phyloP scores from a whole-genome alignment of 2,797 vertebrate species.

The Vespertilio murinus region DNA sequence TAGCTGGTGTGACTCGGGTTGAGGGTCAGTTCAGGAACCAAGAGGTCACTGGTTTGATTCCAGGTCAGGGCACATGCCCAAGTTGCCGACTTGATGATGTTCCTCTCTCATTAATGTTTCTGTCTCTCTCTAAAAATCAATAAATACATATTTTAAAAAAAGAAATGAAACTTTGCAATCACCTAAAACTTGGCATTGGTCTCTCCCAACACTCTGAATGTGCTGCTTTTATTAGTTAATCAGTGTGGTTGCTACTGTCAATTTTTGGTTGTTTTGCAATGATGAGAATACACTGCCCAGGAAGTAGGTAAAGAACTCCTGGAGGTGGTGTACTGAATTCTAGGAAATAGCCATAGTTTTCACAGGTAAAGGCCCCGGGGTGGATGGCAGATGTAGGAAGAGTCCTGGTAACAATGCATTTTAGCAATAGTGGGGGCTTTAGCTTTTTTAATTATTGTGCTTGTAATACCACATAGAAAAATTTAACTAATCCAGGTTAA shows the following conservation, averaged over 20 bases:
- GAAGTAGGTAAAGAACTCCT: neutral
- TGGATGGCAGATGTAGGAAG: neutral
- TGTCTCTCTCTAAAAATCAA: too few relatives aligned
- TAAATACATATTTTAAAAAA: too few relatives aligned
- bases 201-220: neutral
- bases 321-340: neutral
- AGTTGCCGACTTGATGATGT: too few relatives aligned
- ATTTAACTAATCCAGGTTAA: neutral
- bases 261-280: neutral
- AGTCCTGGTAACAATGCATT: neutral
- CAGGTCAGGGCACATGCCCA: too few relatives aligned
- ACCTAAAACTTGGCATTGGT: neutral
- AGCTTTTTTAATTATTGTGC: neutral
- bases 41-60: too few relatives aligned
- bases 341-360: neutral
- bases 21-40: too few relatives aligned
- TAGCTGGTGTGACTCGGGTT: too few relatives aligned
- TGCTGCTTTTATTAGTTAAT: neutral
- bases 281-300: neutral
- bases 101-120: too few relatives aligned
- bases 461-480: neutral
- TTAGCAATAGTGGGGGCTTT: neutral
- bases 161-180: neutral
- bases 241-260: neutral
- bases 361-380: neutral